Base-by-base conservation (phyloP, 2,888 invertebrate genomes). In the Athrips mouffetella region DNA sequence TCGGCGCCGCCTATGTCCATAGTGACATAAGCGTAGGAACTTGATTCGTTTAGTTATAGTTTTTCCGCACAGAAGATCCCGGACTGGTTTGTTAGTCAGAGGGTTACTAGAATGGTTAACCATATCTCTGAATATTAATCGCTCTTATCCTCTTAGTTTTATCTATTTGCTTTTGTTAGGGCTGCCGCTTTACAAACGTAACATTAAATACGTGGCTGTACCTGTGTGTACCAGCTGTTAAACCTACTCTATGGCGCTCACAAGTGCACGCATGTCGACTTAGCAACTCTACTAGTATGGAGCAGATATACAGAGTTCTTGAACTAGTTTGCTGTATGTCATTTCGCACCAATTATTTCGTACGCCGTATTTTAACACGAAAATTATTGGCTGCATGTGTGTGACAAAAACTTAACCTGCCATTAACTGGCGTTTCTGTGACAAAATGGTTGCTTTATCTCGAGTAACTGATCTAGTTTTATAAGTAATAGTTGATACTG, bases 231-330 rank as follows among this genome's bases (percentile, higher is more conserved):
- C n/a, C 37, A 21, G n/a, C 11, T 18, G 20, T 21, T 18, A 11
- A 5, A 11, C 11, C 18, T 37, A 18, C 37, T 3, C 52, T 54
- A 51, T 45, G 49, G 40, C 46, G 21, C 45, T 29, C 48, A 33
- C 47, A 41, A 37, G 13, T 13, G 25, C 37, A 37, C 37, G 37
- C 37, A 37, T 18, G 37, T 18, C 21, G 21, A 37, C 37, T 21
- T 37, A 37, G 37, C 37, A 37, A 37, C 37, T 20, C 21, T n/a
- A 8, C 27, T n/a, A 37, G 37, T n/a, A n/a, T n/a, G n/a, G n/a
- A n/a, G n/a, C n/a, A n/a, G n/a, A n/a, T 37, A 21, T 21, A 37
- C 37, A 6, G 10, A 20, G 42, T 42, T 29, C 42, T 42, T 42
- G 42, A 42, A 42, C 42, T 29, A 42, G 27, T 29, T 42, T 42